Evolutionary conservation across 2,797 vertebrate species (phyloP).

Genomic region (Rhinella marina): DNA sequence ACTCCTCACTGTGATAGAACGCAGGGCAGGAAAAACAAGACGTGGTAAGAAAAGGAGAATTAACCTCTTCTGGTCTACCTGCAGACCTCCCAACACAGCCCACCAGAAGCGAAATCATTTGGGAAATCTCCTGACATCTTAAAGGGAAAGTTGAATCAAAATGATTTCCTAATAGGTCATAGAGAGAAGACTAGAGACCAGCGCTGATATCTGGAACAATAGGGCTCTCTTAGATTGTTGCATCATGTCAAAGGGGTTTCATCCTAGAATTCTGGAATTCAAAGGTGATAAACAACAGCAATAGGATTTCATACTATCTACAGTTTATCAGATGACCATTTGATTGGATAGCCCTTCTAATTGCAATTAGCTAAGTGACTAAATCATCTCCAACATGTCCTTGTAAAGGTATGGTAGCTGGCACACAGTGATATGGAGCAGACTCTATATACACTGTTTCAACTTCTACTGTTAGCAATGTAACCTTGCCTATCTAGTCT

Average conservation of each 20-base stretch:
- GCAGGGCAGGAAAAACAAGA: conserved; percentile 6
- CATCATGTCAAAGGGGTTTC: too few species aligned
- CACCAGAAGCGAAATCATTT: neutral
- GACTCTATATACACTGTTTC: neutral
- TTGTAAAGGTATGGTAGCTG: too few species aligned
- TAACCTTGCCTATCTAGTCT: neutral
- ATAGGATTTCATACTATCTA: too few species aligned
- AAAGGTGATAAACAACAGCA: too few species aligned
- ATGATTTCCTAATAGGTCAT: neutral
- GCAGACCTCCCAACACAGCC: too few species aligned
- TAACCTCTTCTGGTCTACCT: neutral
- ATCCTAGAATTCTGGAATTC: too few species aligned
- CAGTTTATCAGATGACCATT: too few species aligned
- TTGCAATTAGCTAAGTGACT: too few species aligned
- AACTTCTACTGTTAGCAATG: neutral
- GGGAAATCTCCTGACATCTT: neutral
- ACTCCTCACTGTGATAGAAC: conserved; percentile 4
- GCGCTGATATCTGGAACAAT: neutral
- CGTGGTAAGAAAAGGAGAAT: neutral
- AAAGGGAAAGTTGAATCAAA: neutral
- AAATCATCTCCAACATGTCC: too few species aligned
- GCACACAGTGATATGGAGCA: too few species aligned
- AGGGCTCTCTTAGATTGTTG: too few species aligned
- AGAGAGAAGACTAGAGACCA: neutral
- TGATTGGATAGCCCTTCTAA: too few species aligned